Conservation (phyloP, 2,113 vertebrate species). For the Chloebia gouldiae region DNA sequence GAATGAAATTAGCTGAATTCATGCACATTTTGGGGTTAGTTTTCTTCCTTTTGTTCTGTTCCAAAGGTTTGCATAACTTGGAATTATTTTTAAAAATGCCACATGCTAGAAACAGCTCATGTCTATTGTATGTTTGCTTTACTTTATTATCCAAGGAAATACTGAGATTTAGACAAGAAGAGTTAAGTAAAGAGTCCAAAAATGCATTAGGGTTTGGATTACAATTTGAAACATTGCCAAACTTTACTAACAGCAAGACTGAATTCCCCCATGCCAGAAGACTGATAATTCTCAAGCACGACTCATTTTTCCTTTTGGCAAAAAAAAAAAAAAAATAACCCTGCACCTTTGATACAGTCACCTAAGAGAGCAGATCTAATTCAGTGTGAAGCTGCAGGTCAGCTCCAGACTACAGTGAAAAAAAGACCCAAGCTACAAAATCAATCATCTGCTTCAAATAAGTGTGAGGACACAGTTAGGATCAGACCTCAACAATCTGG, state of each 20-base stretch:
- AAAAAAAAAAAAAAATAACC: neutral
- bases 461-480: neutral
- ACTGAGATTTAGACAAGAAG: neutral
- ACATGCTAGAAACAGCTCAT: neutral
- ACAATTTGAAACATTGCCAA: conserved; percentile 13
- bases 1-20: neutral
- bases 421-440: neutral
- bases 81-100: neutral
- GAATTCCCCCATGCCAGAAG: neutral
- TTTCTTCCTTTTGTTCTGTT: neutral
- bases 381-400: neutral
- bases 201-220: conserved; percentile 30
- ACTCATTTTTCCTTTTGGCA: neutral
- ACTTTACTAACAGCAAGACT: neutral
- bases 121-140: neutral
- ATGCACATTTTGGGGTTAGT: neutral
- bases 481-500: neutral
- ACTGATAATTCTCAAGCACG: neutral
- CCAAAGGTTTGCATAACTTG: neutral
- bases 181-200: conserved; percentile 8
- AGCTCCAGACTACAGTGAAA: neutral
- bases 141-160: neutral
- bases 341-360: neutral
- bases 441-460: neutral
- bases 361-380: neutral